Percentiles rank a stretch among this genome's conserved stretches.
Conservation (phyloP, 2,888 invertebrate genomes). For the Machimus atricapillus region DNA sequence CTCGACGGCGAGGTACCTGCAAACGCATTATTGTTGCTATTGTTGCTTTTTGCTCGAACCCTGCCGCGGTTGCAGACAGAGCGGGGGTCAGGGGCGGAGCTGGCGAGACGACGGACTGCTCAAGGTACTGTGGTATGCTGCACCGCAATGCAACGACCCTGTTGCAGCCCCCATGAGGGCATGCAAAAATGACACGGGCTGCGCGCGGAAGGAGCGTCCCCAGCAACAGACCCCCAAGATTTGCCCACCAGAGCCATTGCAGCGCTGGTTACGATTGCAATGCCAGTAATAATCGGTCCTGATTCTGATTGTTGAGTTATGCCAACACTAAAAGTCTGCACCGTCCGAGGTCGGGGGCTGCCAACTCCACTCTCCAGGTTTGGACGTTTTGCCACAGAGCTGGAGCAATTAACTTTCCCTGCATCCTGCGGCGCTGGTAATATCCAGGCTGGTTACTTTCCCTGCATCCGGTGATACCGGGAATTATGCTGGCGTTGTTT, state of each 20-base stretch:
- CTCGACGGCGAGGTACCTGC: neutral
- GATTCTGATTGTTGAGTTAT: constrained; percentile 22
- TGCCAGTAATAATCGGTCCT: constrained; percentile 10
- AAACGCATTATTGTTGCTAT: neutral
- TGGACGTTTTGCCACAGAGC: neutral
- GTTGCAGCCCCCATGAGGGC: neutral
- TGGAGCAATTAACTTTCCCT: constrained; percentile 18
- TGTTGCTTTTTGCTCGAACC: neutral
- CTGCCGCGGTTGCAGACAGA: neutral
- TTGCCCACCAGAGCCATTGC: neutral
- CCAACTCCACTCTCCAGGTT: neutral
- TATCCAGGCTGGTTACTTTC: neutral
- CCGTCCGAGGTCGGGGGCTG: neutral
- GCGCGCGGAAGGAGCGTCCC: neutral
- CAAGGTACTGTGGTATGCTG: neutral
- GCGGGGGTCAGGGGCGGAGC: neutral
- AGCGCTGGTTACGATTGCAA: neutral
- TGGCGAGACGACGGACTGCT: neutral
- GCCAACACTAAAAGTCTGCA: constrained; percentile 13
- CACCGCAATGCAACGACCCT: neutral
- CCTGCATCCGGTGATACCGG: neutral
- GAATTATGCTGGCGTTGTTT: neutral
- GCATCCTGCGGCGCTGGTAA: constrained; percentile 12
- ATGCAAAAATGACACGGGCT: neutral
- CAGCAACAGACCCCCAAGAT: neutral